Base-by-base conservation (phyloP, 2,113 vertebrate species). In the Phalacrocorax aristotelis region DNA sequence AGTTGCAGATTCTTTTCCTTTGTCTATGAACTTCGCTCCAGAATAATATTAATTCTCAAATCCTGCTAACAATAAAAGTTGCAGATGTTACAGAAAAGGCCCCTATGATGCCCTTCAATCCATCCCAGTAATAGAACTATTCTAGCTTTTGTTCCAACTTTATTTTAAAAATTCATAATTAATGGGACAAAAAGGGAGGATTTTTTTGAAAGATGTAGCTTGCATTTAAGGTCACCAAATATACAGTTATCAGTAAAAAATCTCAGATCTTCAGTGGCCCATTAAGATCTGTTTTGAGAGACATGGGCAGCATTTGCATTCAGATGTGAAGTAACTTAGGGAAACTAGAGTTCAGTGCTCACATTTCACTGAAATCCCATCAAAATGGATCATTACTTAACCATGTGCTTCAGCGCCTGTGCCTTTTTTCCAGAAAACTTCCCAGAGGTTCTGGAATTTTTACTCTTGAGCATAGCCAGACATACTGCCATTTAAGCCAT, bases 331-430 rank as follows among this genome's bases (percentile, higher is more conserved):
- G 13, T 57, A 70, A 62, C n/a, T 79, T 40, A 54, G 4, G 22
- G 16, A 61, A 62, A 66, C 23, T 20, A 55, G 15, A 51, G 6
- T 78, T 78, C 18, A 55, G 21, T 10, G 29, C 13, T 51, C 9
- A 9, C 2, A 1, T n/a, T 70, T 90, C 74, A 95, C 15, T 75
- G 49, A 78, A 82, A 82, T 62, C 25, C 44, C 61, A 44, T n/a
- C 42, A 60, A 60, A 89, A 64, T 4, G 5, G 25, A 64, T 38
- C 10, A 49, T 68, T 46, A 72, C 22, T 34, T 60, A 64, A 80
- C 10, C 6, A 60, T 4, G 9, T 46, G 23, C 18, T 72, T 64
- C 42, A 90, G 21, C 0, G 0, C 7, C 17, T 18, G 13, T 16
- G n/a, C 23, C 26, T 75, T 75, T 87, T 51, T 88, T 26, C 23